Base-by-base conservation (phyloP, 2,888 invertebrate species). In the Achlya flavicornis region DNA sequence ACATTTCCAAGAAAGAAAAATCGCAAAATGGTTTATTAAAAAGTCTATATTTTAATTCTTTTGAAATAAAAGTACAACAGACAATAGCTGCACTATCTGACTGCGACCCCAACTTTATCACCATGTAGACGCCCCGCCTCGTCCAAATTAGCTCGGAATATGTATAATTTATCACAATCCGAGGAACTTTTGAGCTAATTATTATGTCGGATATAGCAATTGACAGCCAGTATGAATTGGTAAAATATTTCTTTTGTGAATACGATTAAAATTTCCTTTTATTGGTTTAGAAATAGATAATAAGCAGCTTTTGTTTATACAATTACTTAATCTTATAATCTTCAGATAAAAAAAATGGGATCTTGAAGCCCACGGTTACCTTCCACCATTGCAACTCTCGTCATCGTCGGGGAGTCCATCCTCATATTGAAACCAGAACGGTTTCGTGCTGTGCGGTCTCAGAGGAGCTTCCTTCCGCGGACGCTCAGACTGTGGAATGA, bases 91-190 rank as follows among this genome's bases (percentile, higher is more conserved):
- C 48, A 41, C 58, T 19, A 43, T 60, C 12, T 4, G 19, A 74
- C 32, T 74, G 59, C 4, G 64, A 64, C 72, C 71, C 65, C 70
- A 62, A 68, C 68, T 74, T 74, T 70, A 76, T 72, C 73, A 71
- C 74, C 72, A 70, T 71, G 77, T 81, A 81, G 83, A 83, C 81
- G 67, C 74, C 67, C 62, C 68, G 77, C 79, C 74, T 75, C 79
- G 72, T 75, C 80, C 74, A 75, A 85, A 87, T 87, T 87, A 87
- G 86, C 77, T 71, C 70, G 72, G 74, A 74, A 80, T 79, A 74
- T 86, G 80, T 81, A 85, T 86, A 84, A 85, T 85, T 82, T 76
- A 85, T 81, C 70, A 70, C 76, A 78, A 84, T 83, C 77, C 70
- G 76, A 76, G 73, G 71, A 78, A 83, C 77, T 85, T 84, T 79